Percentiles rank a stretch among this genome's conserved stretches.
These are phyloP conservation scores for Pollimyrus isidori DNA, from an alignment of 2,113 vertebrate genomes.

Conservation along the genomic window DNA sequence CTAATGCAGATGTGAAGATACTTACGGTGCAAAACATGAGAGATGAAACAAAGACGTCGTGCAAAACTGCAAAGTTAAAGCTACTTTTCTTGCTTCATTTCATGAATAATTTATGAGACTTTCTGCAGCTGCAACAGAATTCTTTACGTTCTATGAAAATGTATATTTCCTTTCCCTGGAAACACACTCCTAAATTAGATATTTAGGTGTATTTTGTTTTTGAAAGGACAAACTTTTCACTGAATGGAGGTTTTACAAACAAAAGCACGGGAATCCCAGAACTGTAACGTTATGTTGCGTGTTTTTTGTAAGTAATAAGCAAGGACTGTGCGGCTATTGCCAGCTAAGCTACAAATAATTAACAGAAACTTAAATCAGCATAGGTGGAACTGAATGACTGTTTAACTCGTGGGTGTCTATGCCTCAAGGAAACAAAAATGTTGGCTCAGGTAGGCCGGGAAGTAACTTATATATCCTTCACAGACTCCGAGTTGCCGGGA, in stretches of 20 bases:
- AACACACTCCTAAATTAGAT: background rate
- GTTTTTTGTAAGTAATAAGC: background rate
- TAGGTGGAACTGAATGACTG: background rate
- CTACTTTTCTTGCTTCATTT: background rate
- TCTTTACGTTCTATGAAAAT: background rate
- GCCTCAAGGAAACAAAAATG: background rate
- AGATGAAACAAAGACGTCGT: background rate
- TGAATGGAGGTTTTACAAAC: background rate
- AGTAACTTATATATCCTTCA: background rate
- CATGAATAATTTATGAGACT: background rate
- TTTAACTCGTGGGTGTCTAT: background rate
- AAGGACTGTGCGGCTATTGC: background rate
- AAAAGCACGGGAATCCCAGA: background rate
- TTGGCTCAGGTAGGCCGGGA: background rate
- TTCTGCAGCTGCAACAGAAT: background rate
- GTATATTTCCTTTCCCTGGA: background rate
- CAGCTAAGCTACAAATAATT: background rate
- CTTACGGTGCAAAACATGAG: background rate
- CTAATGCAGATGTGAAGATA: background rate
- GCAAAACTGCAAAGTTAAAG: background rate
- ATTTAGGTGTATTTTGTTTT: background rate
- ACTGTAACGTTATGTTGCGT: background rate
- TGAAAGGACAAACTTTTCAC: background rate
- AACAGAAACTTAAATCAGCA: background rate
- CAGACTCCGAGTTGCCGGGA: background rate